Base-by-base conservation (phyloP, 2,113 vertebrate species). In the Eupsittula cactorum region DNA sequence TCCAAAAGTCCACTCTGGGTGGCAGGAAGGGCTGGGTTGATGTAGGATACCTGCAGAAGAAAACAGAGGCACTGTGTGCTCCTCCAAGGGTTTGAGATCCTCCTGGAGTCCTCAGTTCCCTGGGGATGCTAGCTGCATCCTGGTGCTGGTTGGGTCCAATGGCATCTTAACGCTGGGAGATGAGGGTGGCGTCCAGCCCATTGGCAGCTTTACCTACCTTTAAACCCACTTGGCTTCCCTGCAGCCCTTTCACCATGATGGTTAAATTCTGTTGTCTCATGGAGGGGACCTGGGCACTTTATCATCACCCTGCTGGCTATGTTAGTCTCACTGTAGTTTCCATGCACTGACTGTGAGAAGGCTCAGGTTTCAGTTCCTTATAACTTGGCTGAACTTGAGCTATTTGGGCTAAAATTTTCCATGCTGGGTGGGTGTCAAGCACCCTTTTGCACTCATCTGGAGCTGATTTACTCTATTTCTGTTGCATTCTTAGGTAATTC, bases 371-470 rank as follows among this genome's bases (percentile, higher is more conserved):
- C 84, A 28, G 67, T 93, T 92, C 79, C 82, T 81, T 60, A 9
- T 41, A 47, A 59, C n/a, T 80, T 85, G 46, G 64, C 64, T 88
- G 59, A 96, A 92, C 55, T 55, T 39, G 70, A 67, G 76, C 41
- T 92, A 71, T 92, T 57, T 81, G 21, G 28, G 59, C 78, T 92
- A 77, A 86, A 93, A 93, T 86, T 94, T 95, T 96, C 82, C 68
- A 2, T 86, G 49, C 68, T 70, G 71, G 52, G 7, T 90, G 15
- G 17, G 7, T 82, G 75, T 81, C 25, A 52, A 85, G 35, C 35
- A 73, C 24, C 23, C 24, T 16, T 75, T 63, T 68, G 42, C 2
- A 2, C 74, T 76, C 16, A 50, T 42, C 33, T 60, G 46, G 81
- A 74, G 50, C 23, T 67, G 29, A 29, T 67, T 64, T 77, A 28